phyloP scores from a whole-genome alignment of 2,113 vertebrate species.

The Aplodontia rufa region DNA sequence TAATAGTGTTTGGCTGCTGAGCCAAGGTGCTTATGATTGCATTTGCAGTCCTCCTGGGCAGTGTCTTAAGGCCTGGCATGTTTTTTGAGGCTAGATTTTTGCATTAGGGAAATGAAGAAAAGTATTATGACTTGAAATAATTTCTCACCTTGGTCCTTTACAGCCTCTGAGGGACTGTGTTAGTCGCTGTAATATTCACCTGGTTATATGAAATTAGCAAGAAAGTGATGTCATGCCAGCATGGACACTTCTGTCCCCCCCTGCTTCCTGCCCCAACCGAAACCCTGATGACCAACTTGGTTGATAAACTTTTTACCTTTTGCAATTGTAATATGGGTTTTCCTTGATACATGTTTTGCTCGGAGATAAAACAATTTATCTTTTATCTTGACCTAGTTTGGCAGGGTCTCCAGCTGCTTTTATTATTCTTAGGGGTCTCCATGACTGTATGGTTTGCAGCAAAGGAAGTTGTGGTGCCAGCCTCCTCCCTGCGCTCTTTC shows the following conservation, averaged over 20 bases:
- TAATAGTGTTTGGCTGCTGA: neutral
- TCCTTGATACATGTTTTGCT: neutral
- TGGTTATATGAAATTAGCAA: neutral
- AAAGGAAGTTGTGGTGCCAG: neutral
- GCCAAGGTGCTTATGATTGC: neutral
- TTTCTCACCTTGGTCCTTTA: neutral
- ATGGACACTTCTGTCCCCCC: neutral
- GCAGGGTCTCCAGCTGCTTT: neutral
- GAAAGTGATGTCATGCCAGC: neutral
- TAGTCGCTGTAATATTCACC: neutral
- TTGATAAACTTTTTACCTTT: neutral
- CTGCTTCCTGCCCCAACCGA: neutral
- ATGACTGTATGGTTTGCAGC: neutral
- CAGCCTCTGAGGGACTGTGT: neutral
- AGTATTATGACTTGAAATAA: neutral
- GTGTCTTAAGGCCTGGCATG: neutral
- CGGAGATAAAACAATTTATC: slow-evolving; percentile 7
- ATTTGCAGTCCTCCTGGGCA: neutral
- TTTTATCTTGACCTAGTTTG: slow-evolving; percentile 18
- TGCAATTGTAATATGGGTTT: neutral
- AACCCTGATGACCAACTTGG: neutral
- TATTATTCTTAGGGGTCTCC: neutral
- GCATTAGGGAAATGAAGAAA: neutral
- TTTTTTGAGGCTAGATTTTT: slow-evolving; percentile 28
- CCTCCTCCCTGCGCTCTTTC: neutral